Percentiles rank a stretch among this genome's conserved stretches.
phyloP scores from a whole-genome alignment of 2,888 invertebrate species.

The Oscheius sp. region DNA sequence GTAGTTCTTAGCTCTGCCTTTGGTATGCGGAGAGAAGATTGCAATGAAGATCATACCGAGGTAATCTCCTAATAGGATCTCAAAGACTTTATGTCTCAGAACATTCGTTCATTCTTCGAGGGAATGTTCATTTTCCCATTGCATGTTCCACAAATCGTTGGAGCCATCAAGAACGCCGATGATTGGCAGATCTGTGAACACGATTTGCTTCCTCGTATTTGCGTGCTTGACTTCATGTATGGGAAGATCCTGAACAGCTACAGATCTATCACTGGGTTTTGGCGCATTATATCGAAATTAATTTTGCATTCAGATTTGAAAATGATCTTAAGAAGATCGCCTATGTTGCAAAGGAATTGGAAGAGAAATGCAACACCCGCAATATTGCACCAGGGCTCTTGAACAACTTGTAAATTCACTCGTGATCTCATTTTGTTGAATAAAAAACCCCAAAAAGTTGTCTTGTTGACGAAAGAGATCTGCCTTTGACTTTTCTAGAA shows the following conservation, averaged over 20 bases:
- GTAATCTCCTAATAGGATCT: background rate
- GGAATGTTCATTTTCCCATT: background rate
- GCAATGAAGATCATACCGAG: background rate
- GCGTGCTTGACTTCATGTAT: conserved; percentile 10
- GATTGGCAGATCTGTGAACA: conserved; percentile 25
- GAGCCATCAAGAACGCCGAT: conserved; percentile 16
- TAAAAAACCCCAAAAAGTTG: background rate
- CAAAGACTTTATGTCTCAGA: background rate
- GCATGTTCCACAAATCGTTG: background rate
- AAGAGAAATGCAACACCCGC: conserved; percentile 13
- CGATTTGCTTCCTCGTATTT: conserved; percentile 10
- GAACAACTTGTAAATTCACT: conserved; percentile 9
- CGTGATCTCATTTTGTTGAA: background rate
- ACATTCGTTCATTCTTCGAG: background rate
- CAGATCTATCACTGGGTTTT: too few species aligned
- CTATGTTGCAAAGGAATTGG: background rate
- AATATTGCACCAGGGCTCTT: background rate
- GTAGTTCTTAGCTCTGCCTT: background rate
- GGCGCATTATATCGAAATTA: too few species aligned
- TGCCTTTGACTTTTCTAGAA: too few species aligned
- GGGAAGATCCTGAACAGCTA: background rate
- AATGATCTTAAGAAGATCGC: conserved; percentile 7
- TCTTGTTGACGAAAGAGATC: too few species aligned
- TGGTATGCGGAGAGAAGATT: background rate
- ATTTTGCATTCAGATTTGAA: conserved; percentile 11